Evolutionary conservation across 2,797 vertebrate genomes (phyloP).

Genomic region (Esox masquinongy): DNA sequence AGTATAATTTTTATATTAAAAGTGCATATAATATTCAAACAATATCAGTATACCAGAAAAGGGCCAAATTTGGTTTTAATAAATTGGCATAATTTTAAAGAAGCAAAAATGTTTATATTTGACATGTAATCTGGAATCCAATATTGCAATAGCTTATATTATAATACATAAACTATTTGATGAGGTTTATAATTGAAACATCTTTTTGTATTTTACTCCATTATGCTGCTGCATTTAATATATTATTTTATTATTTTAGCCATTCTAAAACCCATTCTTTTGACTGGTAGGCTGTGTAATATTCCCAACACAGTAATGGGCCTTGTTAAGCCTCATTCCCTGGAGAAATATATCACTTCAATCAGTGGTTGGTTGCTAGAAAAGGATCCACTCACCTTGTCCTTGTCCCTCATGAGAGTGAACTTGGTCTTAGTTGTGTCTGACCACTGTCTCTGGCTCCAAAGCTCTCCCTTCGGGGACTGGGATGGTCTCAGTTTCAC

Average conservation of each 20-base stretch:
- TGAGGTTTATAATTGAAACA: no score
- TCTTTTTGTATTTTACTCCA: slow-evolving; percentile 37
- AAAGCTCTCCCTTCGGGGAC: slow-evolving; percentile 70
- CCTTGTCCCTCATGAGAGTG: slow-evolving; percentile 53
- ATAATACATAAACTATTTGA: no score
- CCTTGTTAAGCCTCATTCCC: not conserved
- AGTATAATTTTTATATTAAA: no score
- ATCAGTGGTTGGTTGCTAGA: not conserved
- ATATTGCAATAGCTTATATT: no score
- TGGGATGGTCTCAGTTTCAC: slow-evolving; percentile 73
- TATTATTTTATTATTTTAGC: no score
- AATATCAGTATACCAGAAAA: no score
- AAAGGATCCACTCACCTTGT: slow-evolving; percentile 66
- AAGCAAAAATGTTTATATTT: no score
- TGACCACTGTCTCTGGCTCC: slow-evolving; percentile 76
- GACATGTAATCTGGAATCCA: no score
- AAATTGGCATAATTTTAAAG: no score
- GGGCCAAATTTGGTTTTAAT: no score
- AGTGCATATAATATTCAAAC: no score
- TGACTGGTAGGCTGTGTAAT: not conserved
- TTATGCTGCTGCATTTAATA: not conserved
- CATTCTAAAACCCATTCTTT: no score
- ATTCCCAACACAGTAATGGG: not conserved
- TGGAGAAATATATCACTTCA: not conserved
- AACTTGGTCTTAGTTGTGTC: slow-evolving; percentile 58